Evolutionary conservation across 2,113 vertebrate genomes (phyloP).

Genomic region (Bos indicus): DNA sequence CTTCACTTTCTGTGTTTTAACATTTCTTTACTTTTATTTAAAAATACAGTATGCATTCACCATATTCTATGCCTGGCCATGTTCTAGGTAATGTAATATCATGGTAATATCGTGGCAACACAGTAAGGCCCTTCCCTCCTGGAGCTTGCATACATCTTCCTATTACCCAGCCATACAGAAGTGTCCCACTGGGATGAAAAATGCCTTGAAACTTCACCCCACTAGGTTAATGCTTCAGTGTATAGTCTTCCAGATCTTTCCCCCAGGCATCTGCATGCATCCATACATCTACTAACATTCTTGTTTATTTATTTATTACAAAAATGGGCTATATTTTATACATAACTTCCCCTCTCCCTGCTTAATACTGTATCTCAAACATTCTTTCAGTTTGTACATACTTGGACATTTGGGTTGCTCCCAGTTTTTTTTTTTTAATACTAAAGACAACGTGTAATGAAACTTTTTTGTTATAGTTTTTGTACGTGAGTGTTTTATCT

Average conservation of each 20-base stretch:
- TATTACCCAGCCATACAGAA: neutral
- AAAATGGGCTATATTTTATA: neutral
- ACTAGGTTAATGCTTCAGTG: neutral
- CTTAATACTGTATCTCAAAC: neutral
- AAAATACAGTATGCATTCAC: neutral
- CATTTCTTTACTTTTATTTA: neutral
- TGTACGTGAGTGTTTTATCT: neutral
- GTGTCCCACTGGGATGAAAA: neutral
- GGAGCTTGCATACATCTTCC: neutral
- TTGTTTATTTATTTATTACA: neutral
- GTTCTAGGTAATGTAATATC: neutral
- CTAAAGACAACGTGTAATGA: neutral
- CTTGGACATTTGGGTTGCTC: neutral
- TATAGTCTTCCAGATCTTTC: neutral
- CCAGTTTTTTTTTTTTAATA: neutral
- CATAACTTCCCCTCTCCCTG: neutral
- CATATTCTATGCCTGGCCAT: neutral
- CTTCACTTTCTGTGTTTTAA: neutral
- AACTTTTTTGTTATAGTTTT: neutral
- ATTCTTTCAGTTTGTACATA: neutral
- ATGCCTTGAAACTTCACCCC: neutral
- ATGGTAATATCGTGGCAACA: neutral
- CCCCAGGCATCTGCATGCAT: neutral
- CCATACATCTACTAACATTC: neutral
- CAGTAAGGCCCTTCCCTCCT: fast-evolving